phyloP scores from a whole-genome alignment of 2,797 vertebrate species.

The Masticophis lateralis region DNA sequence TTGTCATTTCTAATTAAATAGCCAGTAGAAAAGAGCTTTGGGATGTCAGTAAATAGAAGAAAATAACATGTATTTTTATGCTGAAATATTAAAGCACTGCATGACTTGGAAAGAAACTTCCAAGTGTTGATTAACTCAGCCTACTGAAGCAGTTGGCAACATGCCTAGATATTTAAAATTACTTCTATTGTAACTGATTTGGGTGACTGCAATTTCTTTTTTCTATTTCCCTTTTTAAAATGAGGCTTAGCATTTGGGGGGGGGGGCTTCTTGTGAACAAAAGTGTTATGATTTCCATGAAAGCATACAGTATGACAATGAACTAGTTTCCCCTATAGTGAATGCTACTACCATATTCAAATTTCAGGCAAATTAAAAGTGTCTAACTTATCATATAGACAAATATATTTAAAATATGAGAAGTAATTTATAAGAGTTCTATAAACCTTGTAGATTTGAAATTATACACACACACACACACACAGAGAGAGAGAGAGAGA shows the following conservation, averaged over 20 bases:
- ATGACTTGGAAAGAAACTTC: slow-evolving; percentile 57
- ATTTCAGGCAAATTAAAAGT: slow-evolving; percentile 44
- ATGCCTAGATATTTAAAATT: slow-evolving; percentile 48
- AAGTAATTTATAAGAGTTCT: slow-evolving; percentile 24
- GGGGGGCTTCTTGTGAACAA: not conserved
- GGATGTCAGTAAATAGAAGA: slow-evolving; percentile 6
- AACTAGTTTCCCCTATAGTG: slow-evolving; percentile 13
- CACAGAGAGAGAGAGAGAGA: too few relatives aligned
- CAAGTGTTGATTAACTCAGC: slow-evolving; percentile 53
- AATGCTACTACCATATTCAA: slow-evolving; percentile 42
- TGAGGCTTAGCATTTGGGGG: not conserved
- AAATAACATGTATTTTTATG: slow-evolving; percentile 13
- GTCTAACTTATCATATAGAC: slow-evolving; percentile 48
- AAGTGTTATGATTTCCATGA: slow-evolving; percentile 37
- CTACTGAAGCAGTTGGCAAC: slow-evolving; percentile 52
- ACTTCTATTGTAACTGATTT: slow-evolving; percentile 54
- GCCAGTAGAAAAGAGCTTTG: not conserved
- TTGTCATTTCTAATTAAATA: slow-evolving; percentile 26
- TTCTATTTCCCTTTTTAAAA: slow-evolving; percentile 42
- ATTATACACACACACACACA: not conserved
- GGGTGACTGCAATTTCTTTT: slow-evolving; percentile 38
- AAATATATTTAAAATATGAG: slow-evolving; percentile 6
- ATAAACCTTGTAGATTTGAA: slow-evolving; percentile 17
- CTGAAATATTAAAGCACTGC: slow-evolving; percentile 39
- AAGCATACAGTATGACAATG: slow-evolving; percentile 32